Base-by-base conservation (phyloP, 1,140 invertebrate species). In the Ditylenchus dipsaci region DNA sequence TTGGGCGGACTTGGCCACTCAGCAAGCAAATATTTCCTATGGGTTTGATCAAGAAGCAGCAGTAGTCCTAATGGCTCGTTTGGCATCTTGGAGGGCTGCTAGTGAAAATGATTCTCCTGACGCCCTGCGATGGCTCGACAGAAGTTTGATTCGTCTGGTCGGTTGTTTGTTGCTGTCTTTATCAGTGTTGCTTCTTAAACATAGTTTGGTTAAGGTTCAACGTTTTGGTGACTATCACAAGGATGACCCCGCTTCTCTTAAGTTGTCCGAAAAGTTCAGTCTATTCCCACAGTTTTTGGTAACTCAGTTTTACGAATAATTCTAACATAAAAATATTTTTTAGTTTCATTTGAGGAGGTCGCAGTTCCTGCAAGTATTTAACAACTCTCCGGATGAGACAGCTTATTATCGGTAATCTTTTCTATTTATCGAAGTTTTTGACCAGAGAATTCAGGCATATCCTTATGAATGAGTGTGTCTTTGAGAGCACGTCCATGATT, bases 331-430 rank as follows among this genome's bases (percentile, higher is more conserved):
- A 38, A 38, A 38, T 38, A 5, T 38, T 5, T 38, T 38, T 38
- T 38, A 38, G 33, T 99, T 98, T 84, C 96, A 99, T 84, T 85
- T 99, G 73, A 87, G 96, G 69, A 87, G 96, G 72, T 98, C 95
- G 49, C 95, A 97, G 85, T 99, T 99, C 86, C 87, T 99, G 71
- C 96, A 99, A 88, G 95, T 99, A n/a, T 99, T 99, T 85, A 99
- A 99, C 85, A 99, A 99, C 87, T 97, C 93, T 61, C 96, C 96
- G 0, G 96, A 99, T 86, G 96, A 99, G 88, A 98, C 96, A 29
- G 94, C 93, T 65, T 99, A 95, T 86, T 99, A 99, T 83, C 90
- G 92, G 90, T 91, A 82, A 63, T 56, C 47, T 5, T 66, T 63
- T 23, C 68, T 45, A 53, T 53, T n/a, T 49, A 43, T 61, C 33